These are phyloP conservation scores for Molossus alvarezi DNA, from an alignment of 2,797 vertebrate genomes.

Conservation along the genomic window DNA sequence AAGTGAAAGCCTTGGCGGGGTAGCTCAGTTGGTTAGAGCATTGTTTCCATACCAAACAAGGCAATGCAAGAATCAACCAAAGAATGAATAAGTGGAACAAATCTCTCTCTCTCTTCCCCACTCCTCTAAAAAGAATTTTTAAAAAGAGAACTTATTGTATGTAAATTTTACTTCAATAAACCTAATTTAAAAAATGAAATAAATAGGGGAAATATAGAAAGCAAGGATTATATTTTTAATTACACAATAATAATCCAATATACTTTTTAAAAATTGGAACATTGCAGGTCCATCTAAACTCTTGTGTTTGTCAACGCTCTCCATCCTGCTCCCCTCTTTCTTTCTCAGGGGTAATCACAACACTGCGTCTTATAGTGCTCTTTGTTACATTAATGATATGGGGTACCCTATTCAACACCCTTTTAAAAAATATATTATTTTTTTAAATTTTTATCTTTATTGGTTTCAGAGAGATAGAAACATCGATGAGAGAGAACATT, in stretches of 20 bases:
- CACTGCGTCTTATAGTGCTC: not conserved
- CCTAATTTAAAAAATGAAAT: conserved; percentile 9
- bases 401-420: not conserved
- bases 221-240: conserved; percentile 20
- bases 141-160: conserved; percentile 6
- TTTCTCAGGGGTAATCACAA: not conserved
- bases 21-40: not conserved
- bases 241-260: not conserved
- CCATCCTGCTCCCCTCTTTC: not conserved
- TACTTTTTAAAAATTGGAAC: conserved; percentile 32
- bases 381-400: not conserved
- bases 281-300: not conserved
- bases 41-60: not conserved
- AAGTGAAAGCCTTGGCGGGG: not conserved
- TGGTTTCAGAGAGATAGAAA: too few relatives aligned
- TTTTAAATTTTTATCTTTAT: too few relatives aligned
- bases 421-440: not conserved
- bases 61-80: not conserved
- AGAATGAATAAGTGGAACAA: not conserved
- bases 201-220: not conserved
- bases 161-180: conserved; percentile 42
- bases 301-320: not conserved
- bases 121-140: too few relatives aligned
- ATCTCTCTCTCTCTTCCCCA: not conserved
- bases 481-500: too few relatives aligned